Base-by-base conservation (phyloP, 2,888 invertebrate genomes). In the Drosophila paracracens region DNA sequence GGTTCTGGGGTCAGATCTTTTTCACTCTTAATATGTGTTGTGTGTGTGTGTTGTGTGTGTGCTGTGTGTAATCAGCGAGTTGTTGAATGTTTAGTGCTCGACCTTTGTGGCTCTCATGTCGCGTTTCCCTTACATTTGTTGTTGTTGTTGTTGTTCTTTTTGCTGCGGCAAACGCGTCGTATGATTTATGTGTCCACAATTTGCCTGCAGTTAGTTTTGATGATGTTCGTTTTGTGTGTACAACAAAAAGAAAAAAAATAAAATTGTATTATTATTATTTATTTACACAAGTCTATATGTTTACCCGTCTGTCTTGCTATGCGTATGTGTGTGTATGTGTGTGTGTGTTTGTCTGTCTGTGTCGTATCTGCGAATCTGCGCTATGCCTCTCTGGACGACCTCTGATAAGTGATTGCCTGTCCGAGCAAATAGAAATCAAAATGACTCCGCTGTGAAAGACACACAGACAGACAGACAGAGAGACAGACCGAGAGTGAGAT, bases 341-440 rank as follows among this genome's bases (percentile, higher is more conserved):
- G n/a, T 31, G n/a, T 35, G 16, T 13, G 40, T 57, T 13, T 35
- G 54, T 53, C 21, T 36, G 35, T 27, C 13, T 46, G 65, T 46
- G 61, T 57, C 18, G 54, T 52, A 61, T 68, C 38, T 66, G 64
- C 62, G 76, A 70, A 75, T 79, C 76, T 75, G 53, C 56, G 65
- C 50, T 64, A 21, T 52, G 66, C 36, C 67, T 50, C 65, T 54
- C 38, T 29, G 59, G 48, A 57, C 67, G 61, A 43, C 43, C 40
- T 74, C 61, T 69, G 79, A 84, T 84, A 87, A 84, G 83, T 84
- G 88, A 77, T 82, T 81, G 74, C 68, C 67, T 81, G 89, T 83
- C 83, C 83, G 69, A 70, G 72, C 64, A 71, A 71, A 76, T 86
- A 79, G 83, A 86, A 86, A 86, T 87, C 83, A 83, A 76, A 74